Base-by-base conservation (phyloP, 2,113 vertebrate genomes). In the Antechinus flavipes region DNA sequence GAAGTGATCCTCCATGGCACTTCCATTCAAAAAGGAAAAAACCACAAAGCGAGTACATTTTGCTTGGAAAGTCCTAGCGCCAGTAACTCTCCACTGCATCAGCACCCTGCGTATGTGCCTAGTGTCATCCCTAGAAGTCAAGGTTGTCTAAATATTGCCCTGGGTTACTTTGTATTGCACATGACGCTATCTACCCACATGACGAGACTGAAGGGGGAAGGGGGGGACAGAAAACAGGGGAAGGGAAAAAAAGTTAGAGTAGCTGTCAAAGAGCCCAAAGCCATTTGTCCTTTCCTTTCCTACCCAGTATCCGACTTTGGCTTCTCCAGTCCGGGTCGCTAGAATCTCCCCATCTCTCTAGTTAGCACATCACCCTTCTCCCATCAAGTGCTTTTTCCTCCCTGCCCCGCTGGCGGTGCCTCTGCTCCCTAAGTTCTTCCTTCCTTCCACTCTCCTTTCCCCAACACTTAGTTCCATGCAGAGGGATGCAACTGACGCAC, bases 401-500 rank as follows among this genome's bases (percentile, higher is more conserved):
- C 27, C 90, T n/a, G 27, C 19, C 61, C 91, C 22, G 53, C 96
- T 49, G 42, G 47, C 22, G 96, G 95, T 95, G 91, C 93, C 12
- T 47, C 95, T 92, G 96, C 94, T 93, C 89, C 94, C 94, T 58
- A 26, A 93, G 90, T 96, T 93, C 93, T 49, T 89, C 30, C 94
- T 23, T 58, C 26, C 7, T 19, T 58, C 27, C 91, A 46, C 49
- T 47, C 47, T 90, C 25, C 89, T 58, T 54, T 91, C 52, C 94
- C 90, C 47, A 7, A 92, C 92, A 61, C 68, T 92, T 2, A 52
- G 50, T 8, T 61, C 52, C 92, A 50, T 58, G 52, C 92, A 89
- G 47, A 93, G 56, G 90, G 54, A 90, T 90, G 96, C 93, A 95
- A 97, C 98, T 98, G 98, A 98, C 98, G 98, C 98, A 98, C 98